Percentiles rank a stretch among this genome's conserved stretches.
These are phyloP conservation scores for Wasmannia auropunctata DNA, from an alignment of 1,140 invertebrate species.

Conservation along the genomic window DNA sequence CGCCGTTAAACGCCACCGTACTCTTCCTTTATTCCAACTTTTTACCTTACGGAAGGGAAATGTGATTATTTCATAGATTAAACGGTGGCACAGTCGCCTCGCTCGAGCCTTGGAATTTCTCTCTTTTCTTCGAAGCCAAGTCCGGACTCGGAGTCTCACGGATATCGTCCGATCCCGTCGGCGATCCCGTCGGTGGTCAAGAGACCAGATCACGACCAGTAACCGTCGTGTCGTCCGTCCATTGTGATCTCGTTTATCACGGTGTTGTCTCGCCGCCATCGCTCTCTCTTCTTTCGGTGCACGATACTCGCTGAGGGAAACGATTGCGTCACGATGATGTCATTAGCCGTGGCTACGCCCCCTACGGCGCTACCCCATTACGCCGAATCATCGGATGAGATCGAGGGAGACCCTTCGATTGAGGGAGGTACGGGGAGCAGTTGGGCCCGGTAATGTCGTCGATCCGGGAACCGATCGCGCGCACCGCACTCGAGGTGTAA, in stretches of 20 bases:
- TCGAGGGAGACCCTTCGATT: constrained; percentile 40
- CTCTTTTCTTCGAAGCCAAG: neutral
- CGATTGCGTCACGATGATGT: constrained; percentile 84
- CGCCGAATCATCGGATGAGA: constrained; percentile 81
- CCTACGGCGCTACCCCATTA: constrained; percentile 82
- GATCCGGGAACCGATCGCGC: constrained; percentile 23
- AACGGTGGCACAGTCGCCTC: neutral
- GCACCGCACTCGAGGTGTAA: constrained; percentile 54
- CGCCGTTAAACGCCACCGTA: neutral
- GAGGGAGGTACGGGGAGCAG: neutral
- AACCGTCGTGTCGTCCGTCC: constrained; percentile 20
- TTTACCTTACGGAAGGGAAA: neutral
- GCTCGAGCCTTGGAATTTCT: neutral
- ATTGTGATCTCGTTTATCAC: constrained; percentile 68
- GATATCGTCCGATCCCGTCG: constrained; percentile 34
- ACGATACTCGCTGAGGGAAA: constrained; percentile 79
- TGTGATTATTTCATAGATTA: constrained; percentile 7
- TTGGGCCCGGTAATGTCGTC: constrained; percentile 15
- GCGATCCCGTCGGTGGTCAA: constrained; percentile 40
- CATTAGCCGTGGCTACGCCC: constrained; percentile 81
- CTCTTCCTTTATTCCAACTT: neutral
- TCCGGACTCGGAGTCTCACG: constrained; percentile 42
- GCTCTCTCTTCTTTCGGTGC: constrained; percentile 7
- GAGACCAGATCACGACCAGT: constrained; percentile 1
- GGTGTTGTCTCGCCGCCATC: constrained; percentile 61